phyloP scores from a whole-genome alignment of 1,140 invertebrate species.

The Lerema accius region DNA sequence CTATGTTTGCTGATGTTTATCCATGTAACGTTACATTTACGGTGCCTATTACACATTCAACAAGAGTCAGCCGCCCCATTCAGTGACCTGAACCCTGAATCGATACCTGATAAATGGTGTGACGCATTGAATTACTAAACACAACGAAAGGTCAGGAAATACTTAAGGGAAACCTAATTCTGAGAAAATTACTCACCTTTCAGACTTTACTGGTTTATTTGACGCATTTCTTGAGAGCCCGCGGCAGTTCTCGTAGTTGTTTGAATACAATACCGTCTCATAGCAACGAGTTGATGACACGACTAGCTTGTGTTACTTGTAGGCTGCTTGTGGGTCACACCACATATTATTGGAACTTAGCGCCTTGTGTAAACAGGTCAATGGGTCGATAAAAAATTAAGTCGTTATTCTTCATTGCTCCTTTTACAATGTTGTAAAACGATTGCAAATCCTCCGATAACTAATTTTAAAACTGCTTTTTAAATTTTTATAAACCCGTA shows the following conservation, averaged over 20 bases:
- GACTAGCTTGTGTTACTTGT: no score
- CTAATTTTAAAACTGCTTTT: no score
- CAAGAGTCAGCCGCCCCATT: slow-evolving; percentile 16
- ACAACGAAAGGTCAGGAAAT: slow-evolving; percentile 10
- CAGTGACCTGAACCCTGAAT: slow-evolving; percentile 16
- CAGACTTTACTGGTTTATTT: neutral
- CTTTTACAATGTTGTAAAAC: neutral
- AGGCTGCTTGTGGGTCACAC: slow-evolving; percentile 35
- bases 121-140: slow-evolving; percentile 6
- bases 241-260: neutral
- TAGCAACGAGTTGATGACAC: slow-evolving; percentile 43
- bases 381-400: slow-evolving; percentile 42
- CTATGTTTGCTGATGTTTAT: no score
- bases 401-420: neutral
- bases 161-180: neutral
- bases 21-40: no score
- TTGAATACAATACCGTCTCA: slow-evolving; percentile 33
- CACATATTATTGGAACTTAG: slow-evolving; percentile 31
- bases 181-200: slow-evolving; percentile 8
- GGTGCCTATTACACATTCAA: neutral
- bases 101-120: slow-evolving; percentile 5
- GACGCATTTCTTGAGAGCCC: neutral
- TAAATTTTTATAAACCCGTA: slow-evolving; percentile 5
- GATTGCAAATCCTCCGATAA: neutral
- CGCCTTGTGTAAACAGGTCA: slow-evolving; percentile 42